phyloP scores from a whole-genome alignment of 2,888 invertebrate species.

The Lasioglossum malachurum region DNA sequence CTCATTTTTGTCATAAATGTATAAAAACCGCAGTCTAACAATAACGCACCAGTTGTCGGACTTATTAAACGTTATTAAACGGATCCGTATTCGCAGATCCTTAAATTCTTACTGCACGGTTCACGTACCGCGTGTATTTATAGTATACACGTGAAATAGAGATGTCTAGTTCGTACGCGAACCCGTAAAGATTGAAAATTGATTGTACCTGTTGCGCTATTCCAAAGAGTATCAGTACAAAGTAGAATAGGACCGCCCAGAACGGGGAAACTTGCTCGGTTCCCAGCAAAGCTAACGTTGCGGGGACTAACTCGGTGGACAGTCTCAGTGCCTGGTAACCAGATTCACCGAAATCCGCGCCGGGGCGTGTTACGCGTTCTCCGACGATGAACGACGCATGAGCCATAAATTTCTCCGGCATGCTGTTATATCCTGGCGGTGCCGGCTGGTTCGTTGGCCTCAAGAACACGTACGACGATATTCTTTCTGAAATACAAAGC shows the following conservation, averaged over 20 bases:
- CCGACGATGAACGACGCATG: conserved; percentile 91
- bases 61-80: too few species aligned
- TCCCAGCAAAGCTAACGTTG: conserved; percentile 92
- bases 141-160: too few species aligned
- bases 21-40: too few species aligned
- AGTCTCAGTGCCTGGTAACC: conserved; percentile 94
- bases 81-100: too few species aligned
- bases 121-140: too few species aligned
- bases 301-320: conserved; percentile 96
- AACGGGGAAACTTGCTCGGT: conserved; percentile 92
- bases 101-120: too few species aligned
- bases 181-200: not conserved
- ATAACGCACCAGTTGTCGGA: too few species aligned
- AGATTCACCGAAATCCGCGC: conserved; percentile 87
- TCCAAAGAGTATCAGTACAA: conserved; percentile 93
- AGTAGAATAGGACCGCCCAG: conserved; percentile 95
- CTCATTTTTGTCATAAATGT: too few species aligned
- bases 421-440: conserved; percentile 87
- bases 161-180: not conserved
- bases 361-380: conserved; percentile 88
- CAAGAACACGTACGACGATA: conserved; percentile 90
- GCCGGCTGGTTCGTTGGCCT: conserved; percentile 88
- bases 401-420: conserved; percentile 89
- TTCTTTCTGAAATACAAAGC: conserved; percentile 87
- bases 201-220: conserved; percentile 90